phyloP scores from a whole-genome alignment of 2,888 invertebrate species.

The Heliconius hortense region DNA sequence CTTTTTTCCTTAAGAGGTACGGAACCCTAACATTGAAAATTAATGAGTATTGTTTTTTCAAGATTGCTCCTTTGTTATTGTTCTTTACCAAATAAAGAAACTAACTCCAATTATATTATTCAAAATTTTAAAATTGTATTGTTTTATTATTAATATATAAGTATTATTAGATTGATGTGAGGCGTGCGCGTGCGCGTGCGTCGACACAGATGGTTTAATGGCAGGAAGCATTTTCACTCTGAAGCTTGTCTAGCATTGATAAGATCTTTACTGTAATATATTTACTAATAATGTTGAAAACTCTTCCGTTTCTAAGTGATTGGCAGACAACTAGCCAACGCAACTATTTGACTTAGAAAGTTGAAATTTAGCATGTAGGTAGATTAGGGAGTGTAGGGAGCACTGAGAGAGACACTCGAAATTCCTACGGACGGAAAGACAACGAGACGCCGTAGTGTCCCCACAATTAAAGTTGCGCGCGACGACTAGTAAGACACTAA shows the following conservation, averaged over 20 bases:
- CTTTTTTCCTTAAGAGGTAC: neutral
- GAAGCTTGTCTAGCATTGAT: slow-evolving; percentile 30
- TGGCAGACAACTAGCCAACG: neutral
- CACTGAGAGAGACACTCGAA: neutral
- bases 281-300: neutral
- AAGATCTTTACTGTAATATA: slow-evolving; percentile 16
- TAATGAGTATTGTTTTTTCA: neutral
- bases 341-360: too few relatives aligned
- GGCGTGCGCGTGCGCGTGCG: slow-evolving; percentile 29
- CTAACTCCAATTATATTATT: neutral
- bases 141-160: neutral
- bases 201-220: slow-evolving; percentile 39
- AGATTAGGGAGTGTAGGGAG: neutral
- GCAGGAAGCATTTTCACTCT: slow-evolving; percentile 48
- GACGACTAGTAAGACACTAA: too few relatives aligned
- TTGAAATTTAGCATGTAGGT: neutral
- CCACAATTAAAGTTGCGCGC: too few relatives aligned
- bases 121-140: neutral
- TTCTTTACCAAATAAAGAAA: neutral
- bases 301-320: neutral
- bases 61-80: neutral
- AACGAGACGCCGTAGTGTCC: too few relatives aligned
- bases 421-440: neutral
- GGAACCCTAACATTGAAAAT: neutral
- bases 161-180: slow-evolving; percentile 20